Evolutionary conservation across 2,797 vertebrate species (phyloP), one percentile per base, ranked within the genome.

Genomic region (Bufotes viridis): DNA sequence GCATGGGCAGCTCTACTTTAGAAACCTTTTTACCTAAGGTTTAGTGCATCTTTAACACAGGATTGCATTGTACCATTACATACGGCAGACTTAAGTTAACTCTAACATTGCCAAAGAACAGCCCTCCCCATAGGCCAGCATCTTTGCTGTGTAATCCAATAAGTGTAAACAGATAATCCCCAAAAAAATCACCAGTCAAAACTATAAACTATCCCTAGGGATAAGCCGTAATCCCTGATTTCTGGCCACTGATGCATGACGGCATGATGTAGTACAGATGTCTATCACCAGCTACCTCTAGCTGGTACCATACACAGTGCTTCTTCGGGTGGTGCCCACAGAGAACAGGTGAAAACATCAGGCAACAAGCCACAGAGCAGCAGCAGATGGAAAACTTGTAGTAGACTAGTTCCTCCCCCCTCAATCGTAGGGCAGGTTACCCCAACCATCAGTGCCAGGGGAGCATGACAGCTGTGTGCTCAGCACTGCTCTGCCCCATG

Each of bases 401-500:
- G 53, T 34, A 15, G 42, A 49, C 76, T 80, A 72, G 72, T 49
- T 61, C 29, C 67, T 61, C 58, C n/a, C 70, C 58, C 74, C 75
- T 13, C 42, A 42, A 17, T 26, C 14, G 58, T 60, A 75, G 60
- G 79, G 79, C 34, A 61, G 81, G 49, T 51, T 82, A 14, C 72
- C 81, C 69, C 24, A 42, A 22, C 67, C 79, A 9, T 3, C 49
- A 10, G 42, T 24, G 13, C 72, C 72, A 65, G 14, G 78, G 78
- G 18, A 65, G 80, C 51, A 61, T 42, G 53, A 42, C 85, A 60
- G 85, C 65, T 72, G 63, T 81, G 74, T 78, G 75, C 84, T 61
- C 84, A 55, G 26, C 65, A 67, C 67, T n/a, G 29, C 51, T 14
- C 51, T 57, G 18, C 53, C 57, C 88, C 87, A 88, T 87, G 84